These are phyloP conservation scores for Drosophila trapezifrons DNA, from an alignment of 1,140 invertebrate species.

Conservation along the genomic window DNA sequence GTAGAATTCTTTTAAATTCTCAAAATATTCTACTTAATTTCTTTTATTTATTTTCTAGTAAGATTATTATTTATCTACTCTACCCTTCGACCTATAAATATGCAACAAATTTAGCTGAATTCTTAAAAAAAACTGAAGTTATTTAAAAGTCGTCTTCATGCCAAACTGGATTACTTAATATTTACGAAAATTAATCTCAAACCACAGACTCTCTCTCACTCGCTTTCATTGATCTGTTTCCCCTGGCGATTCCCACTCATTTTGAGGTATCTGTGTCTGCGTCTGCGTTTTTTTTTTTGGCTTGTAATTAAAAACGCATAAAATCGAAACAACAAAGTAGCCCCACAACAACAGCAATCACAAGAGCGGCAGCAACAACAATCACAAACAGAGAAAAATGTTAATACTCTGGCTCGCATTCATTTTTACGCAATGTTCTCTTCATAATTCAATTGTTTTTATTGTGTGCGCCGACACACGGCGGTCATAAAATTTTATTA, in stretches of 20 bases:
- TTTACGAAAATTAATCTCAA: not conserved
- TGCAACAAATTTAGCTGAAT: not conserved
- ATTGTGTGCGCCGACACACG: slow-evolving; percentile 57
- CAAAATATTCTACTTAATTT: too few species aligned
- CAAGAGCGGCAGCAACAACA: slow-evolving; percentile 19
- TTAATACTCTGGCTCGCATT: slow-evolving; percentile 46
- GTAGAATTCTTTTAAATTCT: too few species aligned
- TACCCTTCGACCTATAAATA: not conserved
- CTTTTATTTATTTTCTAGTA: too few species aligned
- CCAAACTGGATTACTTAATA: not conserved
- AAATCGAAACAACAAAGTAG: slow-evolving; percentile 67
- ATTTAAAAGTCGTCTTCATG: not conserved
- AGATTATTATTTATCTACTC: too few species aligned
- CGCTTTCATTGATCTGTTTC: not conserved
- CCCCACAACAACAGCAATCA: slow-evolving; percentile 25
- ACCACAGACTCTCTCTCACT: not conserved
- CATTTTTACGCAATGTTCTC: slow-evolving; percentile 67
- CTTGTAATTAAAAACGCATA: slow-evolving; percentile 70
- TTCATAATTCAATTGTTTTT: slow-evolving; percentile 81
- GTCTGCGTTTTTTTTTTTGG: slow-evolving; percentile 14
- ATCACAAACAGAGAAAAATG: slow-evolving; percentile 44
- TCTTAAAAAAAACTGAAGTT: not conserved
- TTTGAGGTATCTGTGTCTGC: slow-evolving; percentile 35
- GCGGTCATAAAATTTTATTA: slow-evolving; percentile 71
- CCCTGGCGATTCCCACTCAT: slow-evolving; percentile 6